Base-by-base conservation (phyloP, 2,113 vertebrate genomes). In the Dunckerocampus dactyliophorus region DNA sequence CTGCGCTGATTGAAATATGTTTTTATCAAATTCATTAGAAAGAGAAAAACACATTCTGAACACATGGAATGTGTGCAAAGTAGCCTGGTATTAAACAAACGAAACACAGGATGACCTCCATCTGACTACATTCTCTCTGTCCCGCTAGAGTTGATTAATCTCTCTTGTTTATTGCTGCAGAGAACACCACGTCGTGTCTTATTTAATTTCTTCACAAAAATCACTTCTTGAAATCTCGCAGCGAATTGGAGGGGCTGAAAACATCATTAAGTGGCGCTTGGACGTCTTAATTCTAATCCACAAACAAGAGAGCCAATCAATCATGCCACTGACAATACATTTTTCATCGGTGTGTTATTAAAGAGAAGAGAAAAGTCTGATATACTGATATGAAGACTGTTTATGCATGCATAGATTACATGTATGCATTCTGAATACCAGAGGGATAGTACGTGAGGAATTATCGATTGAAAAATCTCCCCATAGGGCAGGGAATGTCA, bases 241-340 rank as follows among this genome's bases (percentile, higher is more conserved):
- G 54, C 88, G 58, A 84, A 92, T 76, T 84, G 60, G 21, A 60
- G 90, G 74, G 82, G 81, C 68, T 3, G 74, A 91, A 90, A 85
- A 75, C 78, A 87, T 69, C 88, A 87, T 87, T 88, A 92, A 90
- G 82, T 71, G 79, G 39, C 76, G 86, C 90, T 86, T 79, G 79
- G 91, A 92, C 88, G 85, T 34, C 76, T 93, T 94, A 73, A 92
- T 94, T 92, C 93, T 91, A 91, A 92, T 91, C 87, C 92, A 90
- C 91, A 88, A 83, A 86, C 74, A 83, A 83, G 79, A 86, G 84
- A 90, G 72, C 74, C 80, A 85, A 86, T 89, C 82, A 84, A 82
- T 85, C 77, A 79, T 50, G 11, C 72, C 60, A 73, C 67, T 34
- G 48, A 77, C 71, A 67, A 72, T 57, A 51, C 17, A 58, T 71